These are phyloP conservation scores for Agrilus biguttatus DNA, from an alignment of 2,888 invertebrate genomes.

Conservation along the genomic window DNA sequence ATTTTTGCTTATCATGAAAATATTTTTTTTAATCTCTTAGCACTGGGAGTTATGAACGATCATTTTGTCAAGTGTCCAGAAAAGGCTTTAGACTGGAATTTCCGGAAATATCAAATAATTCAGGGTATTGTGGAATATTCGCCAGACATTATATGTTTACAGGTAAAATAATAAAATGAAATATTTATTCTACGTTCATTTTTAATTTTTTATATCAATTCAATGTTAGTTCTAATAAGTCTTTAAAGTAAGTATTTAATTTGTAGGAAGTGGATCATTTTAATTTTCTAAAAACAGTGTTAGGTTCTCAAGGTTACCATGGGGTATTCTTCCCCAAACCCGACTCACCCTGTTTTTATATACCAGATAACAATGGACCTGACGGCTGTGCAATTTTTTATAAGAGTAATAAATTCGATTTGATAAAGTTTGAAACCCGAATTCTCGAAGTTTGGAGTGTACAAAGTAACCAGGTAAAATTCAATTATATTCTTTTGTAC, in stretches of 20 bases:
- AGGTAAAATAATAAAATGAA: conserved; percentile 30
- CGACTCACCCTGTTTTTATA: conserved; percentile 61
- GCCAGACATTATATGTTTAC: conserved; percentile 58
- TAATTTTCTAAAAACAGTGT: conserved; percentile 45
- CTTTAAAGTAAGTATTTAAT: conserved; percentile 4
- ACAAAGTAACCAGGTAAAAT: conserved; percentile 51
- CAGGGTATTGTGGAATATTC: conserved; percentile 55
- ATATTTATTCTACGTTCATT: background rate
- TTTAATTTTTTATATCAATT: no score
- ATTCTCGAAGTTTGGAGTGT: conserved; percentile 58
- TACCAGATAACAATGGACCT: conserved; percentile 56
- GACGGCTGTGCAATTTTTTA: conserved; percentile 70
- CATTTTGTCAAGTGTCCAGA: conserved; percentile 57
- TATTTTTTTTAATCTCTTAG: conserved; percentile 27
- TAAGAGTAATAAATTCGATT: conserved; percentile 44
- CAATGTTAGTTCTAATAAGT: no score
- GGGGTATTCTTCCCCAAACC: conserved; percentile 64
- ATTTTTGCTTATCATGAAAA: conserved; percentile 1
- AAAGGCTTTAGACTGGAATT: conserved; percentile 54
- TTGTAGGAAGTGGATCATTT: conserved; percentile 61
- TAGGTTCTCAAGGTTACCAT: conserved; percentile 48
- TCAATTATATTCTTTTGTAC: background rate
- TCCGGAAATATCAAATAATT: conserved; percentile 48
- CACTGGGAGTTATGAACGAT: conserved; percentile 54
- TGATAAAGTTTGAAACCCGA: conserved; percentile 40